These are phyloP conservation scores for Nemoura dubitans DNA, from an alignment of 2,888 invertebrate species.

Conservation along the genomic window DNA sequence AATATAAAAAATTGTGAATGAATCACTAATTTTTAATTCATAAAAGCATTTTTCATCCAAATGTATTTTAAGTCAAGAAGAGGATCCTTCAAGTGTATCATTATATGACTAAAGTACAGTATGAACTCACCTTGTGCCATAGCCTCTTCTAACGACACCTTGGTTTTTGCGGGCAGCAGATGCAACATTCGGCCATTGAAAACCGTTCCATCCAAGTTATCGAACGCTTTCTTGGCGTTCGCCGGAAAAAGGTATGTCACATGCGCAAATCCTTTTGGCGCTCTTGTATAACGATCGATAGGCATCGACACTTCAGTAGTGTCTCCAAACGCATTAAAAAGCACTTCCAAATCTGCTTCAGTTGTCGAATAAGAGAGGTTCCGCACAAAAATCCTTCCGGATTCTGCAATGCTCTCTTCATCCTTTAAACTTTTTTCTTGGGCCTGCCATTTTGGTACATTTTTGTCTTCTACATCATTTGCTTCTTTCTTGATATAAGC, in stretches of 20 bases:
- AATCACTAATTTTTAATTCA: too few relatives aligned
- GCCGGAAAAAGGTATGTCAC: conserved; percentile 95
- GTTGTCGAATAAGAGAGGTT: conserved; percentile 88
- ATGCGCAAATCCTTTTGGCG: conserved; percentile 90
- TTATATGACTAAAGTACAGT: too few relatives aligned
- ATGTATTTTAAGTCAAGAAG: too few relatives aligned
- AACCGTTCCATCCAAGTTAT: conserved; percentile 87
- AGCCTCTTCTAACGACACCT: conserved; percentile 60
- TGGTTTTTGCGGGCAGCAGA: conserved; percentile 85
- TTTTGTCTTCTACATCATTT: conserved; percentile 57
- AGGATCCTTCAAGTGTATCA: too few relatives aligned
- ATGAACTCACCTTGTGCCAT: conserved; percentile 55
- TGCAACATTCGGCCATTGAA: conserved; percentile 95
- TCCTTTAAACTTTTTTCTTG: conserved; percentile 71
- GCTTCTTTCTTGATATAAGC: conserved; percentile 62
- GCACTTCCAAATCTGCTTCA: conserved; percentile 82
- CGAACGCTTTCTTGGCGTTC: conserved; percentile 89
- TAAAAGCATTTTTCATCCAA: too few relatives aligned
- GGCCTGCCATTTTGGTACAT: conserved; percentile 54
- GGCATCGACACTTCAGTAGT: conserved; percentile 89
- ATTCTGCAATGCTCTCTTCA: conserved; percentile 85
- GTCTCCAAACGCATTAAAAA: conserved; percentile 89
- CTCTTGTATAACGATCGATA: conserved; percentile 81
- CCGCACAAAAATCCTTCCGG: conserved; percentile 91
- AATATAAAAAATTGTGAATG: too few relatives aligned